Percentiles rank a stretch among this genome's conserved stretches.
Conservation (phyloP, 2,113 vertebrate genomes). For the Rallus limicola region DNA sequence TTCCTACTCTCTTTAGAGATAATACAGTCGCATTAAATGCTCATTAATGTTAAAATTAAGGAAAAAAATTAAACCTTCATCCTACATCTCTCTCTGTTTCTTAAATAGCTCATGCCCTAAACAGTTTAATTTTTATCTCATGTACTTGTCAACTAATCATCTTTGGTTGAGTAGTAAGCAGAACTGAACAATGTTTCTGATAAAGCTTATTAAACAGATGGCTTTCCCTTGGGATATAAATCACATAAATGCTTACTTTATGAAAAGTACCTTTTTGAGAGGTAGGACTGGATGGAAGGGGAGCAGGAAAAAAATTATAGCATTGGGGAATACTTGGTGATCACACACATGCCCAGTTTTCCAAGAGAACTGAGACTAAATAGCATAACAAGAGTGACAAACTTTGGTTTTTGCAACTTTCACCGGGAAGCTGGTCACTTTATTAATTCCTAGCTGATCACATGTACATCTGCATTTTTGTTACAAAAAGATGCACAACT, state of each 20-base stretch:
- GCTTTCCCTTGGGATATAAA: neutral
- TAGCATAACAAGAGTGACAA: neutral
- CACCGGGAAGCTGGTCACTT: neutral
- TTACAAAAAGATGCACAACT: neutral
- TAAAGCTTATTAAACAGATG: conserved; percentile 10
- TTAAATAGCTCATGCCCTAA: conserved; percentile 25
- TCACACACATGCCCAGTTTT: neutral
- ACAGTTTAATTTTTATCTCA: conserved; percentile 5
- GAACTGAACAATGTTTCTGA: neutral
- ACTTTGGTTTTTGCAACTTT: neutral
- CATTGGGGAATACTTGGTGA: neutral
- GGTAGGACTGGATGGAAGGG: neutral
- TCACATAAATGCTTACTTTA: neutral
- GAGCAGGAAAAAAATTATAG: neutral
- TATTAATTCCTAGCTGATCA: neutral
- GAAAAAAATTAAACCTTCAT: neutral
- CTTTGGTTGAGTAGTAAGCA: neutral
- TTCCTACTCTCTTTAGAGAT: conserved; percentile 23
- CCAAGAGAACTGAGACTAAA: neutral
- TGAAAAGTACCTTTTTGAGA: neutral
- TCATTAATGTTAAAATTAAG: conserved; percentile 27
- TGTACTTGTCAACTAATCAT: conserved; percentile 23
- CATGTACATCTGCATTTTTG: neutral
- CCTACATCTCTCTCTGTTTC: conserved; percentile 15
- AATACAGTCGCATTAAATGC: conserved; percentile 27